phyloP scores from a whole-genome alignment of 2,113 vertebrate genomes.

The Elachura formosa region DNA sequence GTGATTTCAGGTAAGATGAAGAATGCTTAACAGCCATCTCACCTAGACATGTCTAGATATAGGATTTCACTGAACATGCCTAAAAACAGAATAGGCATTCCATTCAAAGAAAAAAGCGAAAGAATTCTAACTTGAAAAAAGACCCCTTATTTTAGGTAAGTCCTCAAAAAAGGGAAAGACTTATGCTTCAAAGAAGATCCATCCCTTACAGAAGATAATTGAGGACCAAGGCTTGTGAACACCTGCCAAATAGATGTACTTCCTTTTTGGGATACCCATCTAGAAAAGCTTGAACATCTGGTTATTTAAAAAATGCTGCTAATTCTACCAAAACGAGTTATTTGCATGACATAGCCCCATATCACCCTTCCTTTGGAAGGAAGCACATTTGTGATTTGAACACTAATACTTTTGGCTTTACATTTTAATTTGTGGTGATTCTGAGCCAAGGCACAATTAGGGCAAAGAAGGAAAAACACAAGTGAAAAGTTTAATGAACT shows the following conservation, averaged over 20 bases:
- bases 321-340: neutral
- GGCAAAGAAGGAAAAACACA: neutral
- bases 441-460: neutral
- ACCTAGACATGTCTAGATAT: neutral
- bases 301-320: neutral
- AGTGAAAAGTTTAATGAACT: neutral
- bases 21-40: neutral
- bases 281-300: neutral
- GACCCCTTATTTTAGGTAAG: rapidly evolving
- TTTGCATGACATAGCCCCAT: neutral
- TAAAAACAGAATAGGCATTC: neutral
- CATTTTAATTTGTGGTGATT: neutral
- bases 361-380: neutral
- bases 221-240: neutral
- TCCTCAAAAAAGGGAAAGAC: neutral
- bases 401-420: neutral
- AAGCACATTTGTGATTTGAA: neutral
- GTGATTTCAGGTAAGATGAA: neutral
- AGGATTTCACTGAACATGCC: neutral
- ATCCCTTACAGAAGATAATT: neutral
- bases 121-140: neutral
- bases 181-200: neutral
- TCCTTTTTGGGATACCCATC: neutral
- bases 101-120: neutral
- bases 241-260: neutral